phyloP scores from a whole-genome alignment of 2,797 vertebrate species.

The Cryptoblepharus egeriae region DNA sequence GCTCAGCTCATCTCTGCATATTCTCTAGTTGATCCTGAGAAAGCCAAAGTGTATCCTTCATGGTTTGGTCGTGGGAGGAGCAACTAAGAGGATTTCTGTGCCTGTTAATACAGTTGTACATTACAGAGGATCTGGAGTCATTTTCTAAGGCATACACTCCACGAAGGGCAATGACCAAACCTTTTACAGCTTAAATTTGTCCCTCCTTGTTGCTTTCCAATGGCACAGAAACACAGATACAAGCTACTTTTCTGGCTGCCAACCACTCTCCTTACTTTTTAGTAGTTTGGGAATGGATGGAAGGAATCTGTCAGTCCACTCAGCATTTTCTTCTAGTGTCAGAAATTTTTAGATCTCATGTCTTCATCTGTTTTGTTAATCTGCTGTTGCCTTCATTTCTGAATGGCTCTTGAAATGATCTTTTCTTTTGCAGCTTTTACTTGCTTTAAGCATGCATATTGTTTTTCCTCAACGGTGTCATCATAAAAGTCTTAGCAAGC shows the following conservation, averaged over 20 bases:
- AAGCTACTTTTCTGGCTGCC: neutral
- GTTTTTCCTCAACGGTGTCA: conserved; percentile 21
- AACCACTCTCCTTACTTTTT: neutral
- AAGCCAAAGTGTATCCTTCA: conserved; percentile 98
- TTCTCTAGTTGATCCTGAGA: conserved; percentile 94
- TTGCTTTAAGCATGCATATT: neutral
- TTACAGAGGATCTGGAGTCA: neutral
- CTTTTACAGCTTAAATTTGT: neutral
- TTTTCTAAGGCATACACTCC: neutral
- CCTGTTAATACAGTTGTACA: neutral
- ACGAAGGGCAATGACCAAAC: too few species aligned
- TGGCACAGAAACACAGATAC: neutral
- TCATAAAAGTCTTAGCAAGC: conserved; percentile 90
- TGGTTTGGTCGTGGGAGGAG: conserved; percentile 8
- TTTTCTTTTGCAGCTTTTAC: neutral
- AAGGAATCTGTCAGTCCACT: neutral
- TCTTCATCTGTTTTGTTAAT: neutral
- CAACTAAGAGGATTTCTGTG: neutral
- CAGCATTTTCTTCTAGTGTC: neutral
- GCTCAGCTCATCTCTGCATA: conserved; percentile 98
- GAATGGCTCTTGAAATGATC: neutral
- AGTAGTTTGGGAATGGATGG: neutral
- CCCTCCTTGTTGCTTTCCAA: too few species aligned
- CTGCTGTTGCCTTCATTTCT: neutral
- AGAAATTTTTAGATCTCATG: neutral